Conservation (phyloP, 2,888 invertebrate genomes). For the Drosophila stalkeri region DNA sequence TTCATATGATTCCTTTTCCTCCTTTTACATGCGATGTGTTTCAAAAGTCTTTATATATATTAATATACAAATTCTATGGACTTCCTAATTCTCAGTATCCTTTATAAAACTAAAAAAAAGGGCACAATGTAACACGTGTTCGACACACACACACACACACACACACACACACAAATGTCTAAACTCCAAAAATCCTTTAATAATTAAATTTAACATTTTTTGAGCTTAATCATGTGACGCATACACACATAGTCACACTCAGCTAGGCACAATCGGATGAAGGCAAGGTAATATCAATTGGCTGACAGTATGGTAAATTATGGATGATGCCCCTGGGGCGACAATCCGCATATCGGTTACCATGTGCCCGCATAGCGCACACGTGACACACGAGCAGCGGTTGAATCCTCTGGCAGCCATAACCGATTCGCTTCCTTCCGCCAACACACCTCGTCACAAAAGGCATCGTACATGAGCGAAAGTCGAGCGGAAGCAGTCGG, state of each 20-base stretch:
- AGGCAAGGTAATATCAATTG: conserved; percentile 76
- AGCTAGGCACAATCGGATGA: conserved; percentile 42
- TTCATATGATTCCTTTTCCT: no score
- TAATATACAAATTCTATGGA: no score
- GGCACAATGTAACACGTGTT: conserved; percentile 26
- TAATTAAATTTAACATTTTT: conserved; percentile 66
- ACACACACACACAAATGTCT: conserved; percentile 35
- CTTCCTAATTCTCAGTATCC: no score
- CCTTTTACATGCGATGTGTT: no score
- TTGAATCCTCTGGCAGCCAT: conserved; percentile 22
- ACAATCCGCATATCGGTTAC: conserved; percentile 65
- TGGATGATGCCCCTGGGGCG: conserved; percentile 82
- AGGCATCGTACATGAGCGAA: conserved; percentile 41
- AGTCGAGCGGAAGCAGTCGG: conserved; percentile 61
- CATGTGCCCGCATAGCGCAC: conserved; percentile 41
- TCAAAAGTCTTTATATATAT: no score
- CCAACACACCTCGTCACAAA: conserved; percentile 56
- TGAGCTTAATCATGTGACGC: conserved; percentile 40
- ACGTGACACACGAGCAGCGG: conserved; percentile 52
- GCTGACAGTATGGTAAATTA: conserved; percentile 75
- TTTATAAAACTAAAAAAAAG: not conserved
- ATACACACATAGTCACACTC: conserved; percentile 3
- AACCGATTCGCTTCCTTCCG: conserved; percentile 53
- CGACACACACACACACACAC: not conserved
- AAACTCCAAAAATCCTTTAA: conserved; percentile 37